Evolutionary conservation across 2,113 vertebrate genomes (phyloP).

Genomic region (Thamnaconus septentrionalis): DNA sequence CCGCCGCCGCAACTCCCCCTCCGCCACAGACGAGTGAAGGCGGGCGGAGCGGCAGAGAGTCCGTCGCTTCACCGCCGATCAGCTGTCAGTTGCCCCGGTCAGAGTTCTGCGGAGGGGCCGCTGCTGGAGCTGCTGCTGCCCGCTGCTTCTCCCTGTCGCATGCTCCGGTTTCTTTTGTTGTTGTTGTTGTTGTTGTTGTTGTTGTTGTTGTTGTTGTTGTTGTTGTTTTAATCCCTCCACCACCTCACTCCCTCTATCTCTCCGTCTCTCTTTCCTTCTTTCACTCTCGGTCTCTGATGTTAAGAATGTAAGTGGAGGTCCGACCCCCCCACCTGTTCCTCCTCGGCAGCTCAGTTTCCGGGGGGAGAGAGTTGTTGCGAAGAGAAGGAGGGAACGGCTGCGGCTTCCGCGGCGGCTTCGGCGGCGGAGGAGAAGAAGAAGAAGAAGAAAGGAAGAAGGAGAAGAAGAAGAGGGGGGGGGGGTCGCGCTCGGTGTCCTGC

Average conservation of each 20-base stretch:
- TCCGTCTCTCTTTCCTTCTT: no score
- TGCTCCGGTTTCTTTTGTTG: constrained; percentile 24
- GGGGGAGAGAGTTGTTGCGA: constrained; percentile 28
- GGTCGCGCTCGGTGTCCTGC: constrained; percentile 54
- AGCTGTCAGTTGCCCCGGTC: constrained; percentile 61
- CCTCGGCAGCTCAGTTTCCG: constrained; percentile 16
- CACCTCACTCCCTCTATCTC: not conserved
- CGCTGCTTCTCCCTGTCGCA: constrained; percentile 20
- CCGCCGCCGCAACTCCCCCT: no score
- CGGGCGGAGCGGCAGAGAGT: no score
- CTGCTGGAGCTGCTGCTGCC: constrained; percentile 23
- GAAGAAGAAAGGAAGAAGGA: constrained; percentile 7
- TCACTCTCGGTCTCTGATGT: no score
- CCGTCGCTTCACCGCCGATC: no score
- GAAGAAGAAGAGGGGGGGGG: constrained; percentile 24
- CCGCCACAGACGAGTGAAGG: no score
- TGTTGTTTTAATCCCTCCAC: no score
- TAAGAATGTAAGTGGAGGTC: not conserved
- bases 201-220: no score
- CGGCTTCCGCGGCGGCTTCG: not conserved
- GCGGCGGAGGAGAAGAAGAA: constrained; percentile 12
- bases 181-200: not conserved
- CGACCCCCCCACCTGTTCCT: constrained; percentile 58
- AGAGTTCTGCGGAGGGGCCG: constrained; percentile 38
- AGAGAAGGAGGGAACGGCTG: not conserved